Evolutionary conservation across 2,113 vertebrate genomes (phyloP), one percentile per base, ranked within the genome.

Genomic region (Nothocercus julius): DNA sequence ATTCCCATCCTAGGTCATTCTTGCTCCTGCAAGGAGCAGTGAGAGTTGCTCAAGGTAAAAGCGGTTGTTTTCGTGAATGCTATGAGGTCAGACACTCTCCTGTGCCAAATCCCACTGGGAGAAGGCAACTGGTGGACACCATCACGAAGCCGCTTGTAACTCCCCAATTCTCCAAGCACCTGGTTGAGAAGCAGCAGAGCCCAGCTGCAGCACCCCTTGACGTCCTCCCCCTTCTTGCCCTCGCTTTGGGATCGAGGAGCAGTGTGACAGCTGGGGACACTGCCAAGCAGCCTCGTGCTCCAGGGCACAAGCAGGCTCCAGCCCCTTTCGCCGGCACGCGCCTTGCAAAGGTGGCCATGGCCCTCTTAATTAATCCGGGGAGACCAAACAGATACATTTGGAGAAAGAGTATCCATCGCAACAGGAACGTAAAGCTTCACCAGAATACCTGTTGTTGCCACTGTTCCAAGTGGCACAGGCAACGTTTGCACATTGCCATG

Each of bases 111-210:
- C 89, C 87, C 30, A 59, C 12, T 30, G 27, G 25, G 56, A 74
- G 59, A 80, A 67, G 51, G 40, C 19, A 54, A 82, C 36, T 68
- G 56, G 36, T 32, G 75, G 34, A 45, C 3, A 0, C 79, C 45
- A 72, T 86, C 80, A 83, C 82, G 67, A 96, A 95, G 61, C 54
- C 75, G 34, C 87, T 93, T 86, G 92, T 38, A 87, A 69, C 56
- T 94, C 81, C 80, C 62, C 84, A 77, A 87, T 85, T 91, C 84
- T 72, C 45, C 5, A 53, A 93, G 76, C 82, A 93, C 51, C 93
- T 88, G 87, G n/a, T 4, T 78, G 89, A 90, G 54, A n/a, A 79
- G 13, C 24, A 53, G 78, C 51, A 53, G 56, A 85, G 30, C 53
- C 54, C 72, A 93, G 63, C 85, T 92, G 87, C 59, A 67, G 49